Evolutionary conservation across 2,113 vertebrate species (phyloP).

Genomic region (Nibea coibor): DNA sequence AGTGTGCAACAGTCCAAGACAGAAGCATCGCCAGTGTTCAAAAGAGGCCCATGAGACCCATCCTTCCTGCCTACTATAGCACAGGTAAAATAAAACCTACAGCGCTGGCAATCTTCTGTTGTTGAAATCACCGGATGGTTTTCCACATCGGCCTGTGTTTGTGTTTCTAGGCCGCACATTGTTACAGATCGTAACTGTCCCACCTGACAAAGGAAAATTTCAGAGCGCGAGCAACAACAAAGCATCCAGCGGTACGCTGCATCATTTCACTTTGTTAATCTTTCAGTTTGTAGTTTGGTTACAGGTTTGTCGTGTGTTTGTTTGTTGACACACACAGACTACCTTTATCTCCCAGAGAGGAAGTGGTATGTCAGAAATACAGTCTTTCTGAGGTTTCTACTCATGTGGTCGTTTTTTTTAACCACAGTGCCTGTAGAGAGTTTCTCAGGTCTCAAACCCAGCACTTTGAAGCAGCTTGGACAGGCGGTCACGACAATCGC

Average conservation of each 20-base stretch:
- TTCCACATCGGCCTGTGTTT: constrained; percentile 17
- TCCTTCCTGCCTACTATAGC: constrained; percentile 88
- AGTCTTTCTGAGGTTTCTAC: constrained; percentile 40
- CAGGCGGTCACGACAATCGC: constrained; percentile 46
- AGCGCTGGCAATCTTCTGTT: background rate
- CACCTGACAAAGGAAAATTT: constrained; percentile 68
- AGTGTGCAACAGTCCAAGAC: constrained; percentile 72
- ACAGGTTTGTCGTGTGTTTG: background rate
- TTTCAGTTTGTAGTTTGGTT: background rate
- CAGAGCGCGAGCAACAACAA: constrained; percentile 56
- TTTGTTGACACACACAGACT: background rate
- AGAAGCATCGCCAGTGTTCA: constrained; percentile 81
- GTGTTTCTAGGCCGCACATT: constrained; percentile 64
- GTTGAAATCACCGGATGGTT: background rate
- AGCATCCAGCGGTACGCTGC: constrained; percentile 59
- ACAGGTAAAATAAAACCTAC: constrained; percentile 71
- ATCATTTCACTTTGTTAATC: background rate
- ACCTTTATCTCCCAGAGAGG: background rate
- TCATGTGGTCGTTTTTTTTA: constrained; percentile 68
- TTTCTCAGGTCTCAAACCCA: constrained; percentile 91
- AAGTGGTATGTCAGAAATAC: background rate
- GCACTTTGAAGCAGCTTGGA: constrained; percentile 84
- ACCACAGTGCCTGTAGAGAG: constrained; percentile 77
- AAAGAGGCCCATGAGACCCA: constrained; percentile 91
- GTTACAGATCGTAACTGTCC: constrained; percentile 80